Evolutionary conservation across 2,113 vertebrate species (phyloP).

Genomic region (Petromus typicus): DNA sequence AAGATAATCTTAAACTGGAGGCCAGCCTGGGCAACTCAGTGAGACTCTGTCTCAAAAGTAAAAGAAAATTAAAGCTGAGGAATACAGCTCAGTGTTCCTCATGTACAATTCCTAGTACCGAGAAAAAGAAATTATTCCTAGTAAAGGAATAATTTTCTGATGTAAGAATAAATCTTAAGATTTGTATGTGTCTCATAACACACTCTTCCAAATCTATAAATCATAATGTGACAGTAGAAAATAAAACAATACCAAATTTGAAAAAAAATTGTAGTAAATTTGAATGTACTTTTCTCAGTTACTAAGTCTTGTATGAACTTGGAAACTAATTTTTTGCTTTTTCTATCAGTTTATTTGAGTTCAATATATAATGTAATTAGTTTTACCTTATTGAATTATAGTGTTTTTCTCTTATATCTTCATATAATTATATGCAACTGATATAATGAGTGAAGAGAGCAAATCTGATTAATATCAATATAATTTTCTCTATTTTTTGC

Average conservation of each 20-base stretch:
- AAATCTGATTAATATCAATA: not conserved
- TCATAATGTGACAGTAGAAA: not conserved
- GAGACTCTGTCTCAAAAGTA: not conserved
- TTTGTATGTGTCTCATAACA: not conserved
- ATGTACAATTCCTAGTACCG: not conserved
- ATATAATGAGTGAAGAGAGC: not conserved
- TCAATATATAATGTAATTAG: not conserved
- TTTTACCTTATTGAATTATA: not conserved
- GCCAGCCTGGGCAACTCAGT: not conserved
- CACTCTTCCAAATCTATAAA: not conserved
- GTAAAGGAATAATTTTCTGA: conserved; percentile 30
- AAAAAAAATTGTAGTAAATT: conserved; percentile 9
- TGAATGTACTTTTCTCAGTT: conserved; percentile 35
- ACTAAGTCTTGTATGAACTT: not conserved
- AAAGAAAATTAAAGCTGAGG: not conserved
- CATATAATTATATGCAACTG: not conserved
- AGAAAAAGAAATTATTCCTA: not conserved
- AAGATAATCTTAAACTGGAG: not conserved
- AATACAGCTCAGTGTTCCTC: not conserved
- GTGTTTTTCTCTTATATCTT: not conserved
- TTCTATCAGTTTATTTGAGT: conserved; percentile 21
- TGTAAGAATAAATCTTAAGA: not conserved
- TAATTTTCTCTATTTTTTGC: conserved; percentile 37
- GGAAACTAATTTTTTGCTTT: not conserved
- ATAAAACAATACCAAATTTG: not conserved